These are phyloP conservation scores for Leguminivora glycinivorella DNA, from an alignment of 1,140 invertebrate genomes.

Conservation along the genomic window DNA sequence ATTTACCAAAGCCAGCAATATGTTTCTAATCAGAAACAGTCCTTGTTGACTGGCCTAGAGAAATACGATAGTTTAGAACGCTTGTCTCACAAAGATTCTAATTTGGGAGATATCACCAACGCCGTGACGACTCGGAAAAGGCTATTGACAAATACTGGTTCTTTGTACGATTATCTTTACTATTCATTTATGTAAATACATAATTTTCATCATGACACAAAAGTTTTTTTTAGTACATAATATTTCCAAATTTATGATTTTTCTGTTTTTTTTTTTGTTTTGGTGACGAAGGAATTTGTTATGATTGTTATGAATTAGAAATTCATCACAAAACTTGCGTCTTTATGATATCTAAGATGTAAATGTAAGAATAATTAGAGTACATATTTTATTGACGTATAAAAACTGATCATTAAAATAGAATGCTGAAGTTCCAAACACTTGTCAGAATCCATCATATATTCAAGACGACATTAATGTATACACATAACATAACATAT, in stretches of 20 bases:
- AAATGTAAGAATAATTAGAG: no score
- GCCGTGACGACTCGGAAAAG: neutral
- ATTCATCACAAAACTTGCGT: no score
- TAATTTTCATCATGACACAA: no score
- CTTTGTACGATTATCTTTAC: neutral
- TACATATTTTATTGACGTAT: neutral
- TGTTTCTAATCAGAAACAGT: neutral
- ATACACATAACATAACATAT: no score
- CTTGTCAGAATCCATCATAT: neutral
- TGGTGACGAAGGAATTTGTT: no score
- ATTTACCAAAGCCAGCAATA: no score
- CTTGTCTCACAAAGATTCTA: neutral
- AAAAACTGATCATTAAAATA: neutral
- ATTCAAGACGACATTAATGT: neutral
- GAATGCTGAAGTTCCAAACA: neutral
- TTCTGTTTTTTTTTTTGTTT: no score
- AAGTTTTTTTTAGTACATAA: no score
- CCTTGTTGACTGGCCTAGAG: neutral
- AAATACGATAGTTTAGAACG: neutral
- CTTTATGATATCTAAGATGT: no score
- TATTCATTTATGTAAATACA: no score
- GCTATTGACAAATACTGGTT: conserved; percentile 4
- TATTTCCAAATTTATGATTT: no score
- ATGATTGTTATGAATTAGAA: no score
- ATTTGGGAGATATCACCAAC: neutral